Evolutionary conservation across 2,888 invertebrate genomes (phyloP), one percentile per base, ranked within the genome.

Genomic region (Pandemis cinnamomeana): DNA sequence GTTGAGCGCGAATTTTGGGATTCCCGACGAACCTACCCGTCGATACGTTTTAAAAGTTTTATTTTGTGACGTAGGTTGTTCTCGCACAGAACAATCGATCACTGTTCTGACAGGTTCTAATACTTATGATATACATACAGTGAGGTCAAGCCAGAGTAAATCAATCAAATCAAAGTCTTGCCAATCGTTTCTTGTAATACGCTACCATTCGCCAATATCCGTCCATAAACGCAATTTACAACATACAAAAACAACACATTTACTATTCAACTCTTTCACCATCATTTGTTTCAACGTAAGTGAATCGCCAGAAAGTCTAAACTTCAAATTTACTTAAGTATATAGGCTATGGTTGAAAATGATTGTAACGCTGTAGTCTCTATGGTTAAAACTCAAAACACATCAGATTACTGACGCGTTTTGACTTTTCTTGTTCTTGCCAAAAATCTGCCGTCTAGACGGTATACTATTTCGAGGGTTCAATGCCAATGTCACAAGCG

Each of bases 101-200:
- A 64, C n/a, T 58, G 15, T 2, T 20, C 7, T 51, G 69, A 48
- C 64, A 64, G 58, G 20, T 69, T 68, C 55, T 42, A 46, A 48
- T 68, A 46, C 63, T 72, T 68, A 72, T 63, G 36, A 67, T 51
- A 68, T 44, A 72, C 62, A 67, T 41, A 42, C 44, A 15, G 7
- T 53, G 8, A 46, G 41, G 61, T 66, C 64, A 66, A 64, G 27
- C 13, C 58, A 58, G 5, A 58, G 27, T 27, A 61, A n/a, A 15
- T 46, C 69, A 61, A 69, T 62, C 51, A 36, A 11, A 15, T 41
- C 46, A 60, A 60, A 68, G 58, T 48, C 60, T 61, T 11, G 60
- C 48, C 42, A 62, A 48, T 51, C 11, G 11, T 36, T 69, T 5
- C 42, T 10, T 53, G 27, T 36, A 36, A 1, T 44, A 44, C 44